A percentile compares a stretch with the other conserved stretches of the same genome.
These are phyloP conservation scores for Bujurquina vittata DNA, from an alignment of 2,113 vertebrate genomes.

Conservation along the genomic window DNA sequence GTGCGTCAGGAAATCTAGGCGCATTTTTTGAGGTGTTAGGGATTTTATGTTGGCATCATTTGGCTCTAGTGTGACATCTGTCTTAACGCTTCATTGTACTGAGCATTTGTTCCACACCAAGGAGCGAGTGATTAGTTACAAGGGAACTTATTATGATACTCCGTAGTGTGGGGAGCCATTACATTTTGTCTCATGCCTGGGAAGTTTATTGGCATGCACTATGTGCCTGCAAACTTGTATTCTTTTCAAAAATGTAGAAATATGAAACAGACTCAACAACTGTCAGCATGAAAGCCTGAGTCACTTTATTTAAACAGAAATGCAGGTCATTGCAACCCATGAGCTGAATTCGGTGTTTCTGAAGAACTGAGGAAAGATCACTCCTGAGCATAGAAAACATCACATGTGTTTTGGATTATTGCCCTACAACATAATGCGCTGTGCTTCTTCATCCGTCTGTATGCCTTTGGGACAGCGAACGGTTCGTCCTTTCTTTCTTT, in stretches of 20 bases:
- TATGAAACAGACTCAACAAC: background rate
- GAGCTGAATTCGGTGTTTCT: background rate
- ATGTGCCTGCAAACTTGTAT: accelerated
- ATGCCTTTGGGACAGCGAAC: background rate
- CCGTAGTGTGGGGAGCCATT: background rate
- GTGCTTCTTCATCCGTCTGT: conserved; percentile 2
- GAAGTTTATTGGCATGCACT: background rate
- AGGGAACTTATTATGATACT: background rate
- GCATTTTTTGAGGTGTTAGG: conserved; percentile 1
- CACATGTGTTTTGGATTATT: conserved; percentile 35
- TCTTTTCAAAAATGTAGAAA: background rate
- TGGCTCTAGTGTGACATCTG: background rate
- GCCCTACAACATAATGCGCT: background rate
- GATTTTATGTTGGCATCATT: conserved; percentile 10
- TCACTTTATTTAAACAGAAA: background rate
- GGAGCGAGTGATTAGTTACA: conserved; percentile 12
- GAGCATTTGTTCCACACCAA: conserved; percentile 19
- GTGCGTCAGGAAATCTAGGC: conserved; percentile 16
- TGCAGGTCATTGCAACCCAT: background rate
- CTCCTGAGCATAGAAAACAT: background rate
- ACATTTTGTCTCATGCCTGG: background rate
- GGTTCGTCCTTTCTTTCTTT: background rate
- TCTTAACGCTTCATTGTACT: conserved; percentile 6
- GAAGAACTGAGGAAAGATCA: background rate
- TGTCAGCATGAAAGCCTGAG: background rate